phyloP scores from a whole-genome alignment of 2,888 invertebrate genomes.

The Minunthozetes semirufus region DNA sequence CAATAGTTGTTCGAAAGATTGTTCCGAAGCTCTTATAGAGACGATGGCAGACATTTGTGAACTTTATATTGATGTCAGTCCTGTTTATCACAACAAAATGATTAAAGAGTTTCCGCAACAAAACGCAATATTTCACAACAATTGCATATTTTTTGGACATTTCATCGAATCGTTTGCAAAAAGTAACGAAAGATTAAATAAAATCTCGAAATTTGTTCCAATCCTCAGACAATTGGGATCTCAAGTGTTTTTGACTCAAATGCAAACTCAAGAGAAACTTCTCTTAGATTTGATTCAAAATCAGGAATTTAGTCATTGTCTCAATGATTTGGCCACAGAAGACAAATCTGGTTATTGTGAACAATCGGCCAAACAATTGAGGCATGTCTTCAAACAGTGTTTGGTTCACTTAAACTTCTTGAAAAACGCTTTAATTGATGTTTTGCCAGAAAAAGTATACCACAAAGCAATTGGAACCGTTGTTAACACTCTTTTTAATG shows the following conservation, averaged over 20 bases:
- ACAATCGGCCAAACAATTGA: constrained; percentile 44
- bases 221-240: constrained; percentile 57
- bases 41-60: constrained; percentile 67
- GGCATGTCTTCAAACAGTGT: constrained; percentile 62
- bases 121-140: constrained; percentile 79
- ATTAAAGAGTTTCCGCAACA: constrained; percentile 79
- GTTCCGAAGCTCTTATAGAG: constrained; percentile 60
- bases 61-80: constrained; percentile 68
- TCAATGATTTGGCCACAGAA: constrained; percentile 27
- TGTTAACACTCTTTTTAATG: constrained; percentile 61
- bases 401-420: constrained; percentile 73
- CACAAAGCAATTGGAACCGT: constrained; percentile 63
- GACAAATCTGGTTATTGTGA: constrained; percentile 35
- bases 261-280: constrained; percentile 67
- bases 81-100: constrained; percentile 69
- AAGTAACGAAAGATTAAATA: background rate
- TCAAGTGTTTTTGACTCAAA: constrained; percentile 64
- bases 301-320: constrained; percentile 25
- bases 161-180: constrained; percentile 17
- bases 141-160: constrained; percentile 79
- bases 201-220: background rate
- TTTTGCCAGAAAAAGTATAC: constrained; percentile 69
- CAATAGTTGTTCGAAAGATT: constrained; percentile 50
- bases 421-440: constrained; percentile 78
- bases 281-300: constrained; percentile 58